A percentile compares a stretch with the other conserved stretches of the same genome.
Conservation (phyloP, 2,113 vertebrate genomes). For the Patagioenas fasciata region DNA sequence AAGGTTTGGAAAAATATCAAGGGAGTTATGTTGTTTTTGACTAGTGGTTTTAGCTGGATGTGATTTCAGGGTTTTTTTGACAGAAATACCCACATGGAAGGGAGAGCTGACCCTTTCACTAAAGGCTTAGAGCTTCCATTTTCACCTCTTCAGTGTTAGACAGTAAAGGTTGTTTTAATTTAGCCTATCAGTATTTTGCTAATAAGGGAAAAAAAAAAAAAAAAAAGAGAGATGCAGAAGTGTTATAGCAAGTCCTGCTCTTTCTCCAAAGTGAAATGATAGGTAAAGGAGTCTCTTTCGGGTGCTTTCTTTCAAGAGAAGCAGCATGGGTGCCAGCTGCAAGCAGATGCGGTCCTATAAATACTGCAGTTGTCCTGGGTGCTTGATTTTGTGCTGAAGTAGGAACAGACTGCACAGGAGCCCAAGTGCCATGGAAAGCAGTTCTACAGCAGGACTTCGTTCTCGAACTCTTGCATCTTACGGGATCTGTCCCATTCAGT, state of each 20-base stretch:
- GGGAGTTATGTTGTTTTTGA: not conserved
- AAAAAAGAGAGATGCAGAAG: not conserved
- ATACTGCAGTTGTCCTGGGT: not conserved
- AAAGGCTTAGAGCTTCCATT: not conserved
- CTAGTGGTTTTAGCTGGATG: not conserved
- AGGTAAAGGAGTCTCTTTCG: not conserved
- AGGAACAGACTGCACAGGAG: not conserved
- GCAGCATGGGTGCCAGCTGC: not conserved
- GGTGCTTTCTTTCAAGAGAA: not conserved
- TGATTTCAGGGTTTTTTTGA: not conserved
- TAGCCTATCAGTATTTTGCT: not conserved
- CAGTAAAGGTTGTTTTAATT: not conserved
- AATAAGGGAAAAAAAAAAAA: not conserved
- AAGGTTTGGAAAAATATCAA: not conserved
- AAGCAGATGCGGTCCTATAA: not conserved
- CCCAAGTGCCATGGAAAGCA: not conserved
- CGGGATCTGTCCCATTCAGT: rapidly evolving
- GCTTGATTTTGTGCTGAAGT: not conserved
- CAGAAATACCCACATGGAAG: not conserved
- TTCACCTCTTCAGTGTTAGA: not conserved
- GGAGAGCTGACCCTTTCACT: not conserved
- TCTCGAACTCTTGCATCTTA: not conserved
- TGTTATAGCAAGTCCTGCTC: not conserved
- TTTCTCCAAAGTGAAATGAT: not conserved
- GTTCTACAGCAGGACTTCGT: not conserved